Conservation (phyloP, 2,113 vertebrate species). For the Microcebus tavaratra region DNA sequence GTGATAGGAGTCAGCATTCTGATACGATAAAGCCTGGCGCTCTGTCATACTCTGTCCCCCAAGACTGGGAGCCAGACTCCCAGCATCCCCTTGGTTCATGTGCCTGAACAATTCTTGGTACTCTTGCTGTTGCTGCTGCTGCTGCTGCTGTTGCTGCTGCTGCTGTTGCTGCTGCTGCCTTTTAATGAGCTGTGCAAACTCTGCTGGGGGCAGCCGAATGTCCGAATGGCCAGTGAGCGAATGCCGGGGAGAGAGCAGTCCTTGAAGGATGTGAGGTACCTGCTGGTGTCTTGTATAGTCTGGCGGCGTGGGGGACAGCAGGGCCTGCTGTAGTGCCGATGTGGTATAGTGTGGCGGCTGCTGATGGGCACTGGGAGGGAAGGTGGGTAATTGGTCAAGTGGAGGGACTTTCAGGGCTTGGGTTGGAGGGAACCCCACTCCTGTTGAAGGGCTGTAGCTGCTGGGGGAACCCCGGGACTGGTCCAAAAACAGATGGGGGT, state of each 20-base stretch:
- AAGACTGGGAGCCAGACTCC: constrained; percentile 74
- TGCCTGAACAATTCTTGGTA: constrained; percentile 94
- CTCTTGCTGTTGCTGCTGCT: constrained; percentile 89
- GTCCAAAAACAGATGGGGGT: constrained; percentile 90
- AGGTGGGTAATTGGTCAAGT: constrained; percentile 87
- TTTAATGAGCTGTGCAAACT: constrained; percentile 95
- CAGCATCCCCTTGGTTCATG: constrained; percentile 91
- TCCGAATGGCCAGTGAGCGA: constrained; percentile 96
- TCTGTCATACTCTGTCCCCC: constrained; percentile 80
- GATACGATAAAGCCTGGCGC: constrained; percentile 85
- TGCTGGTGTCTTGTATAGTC: constrained; percentile 95
- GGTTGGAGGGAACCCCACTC: constrained; percentile 88
- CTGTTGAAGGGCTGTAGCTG: constrained; percentile 83
- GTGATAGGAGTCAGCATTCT: constrained; percentile 85
- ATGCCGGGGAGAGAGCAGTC: constrained; percentile 97
- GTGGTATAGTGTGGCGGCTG: constrained; percentile 87
- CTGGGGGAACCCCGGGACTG: constrained; percentile 80
- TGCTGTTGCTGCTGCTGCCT: constrained; percentile 88
- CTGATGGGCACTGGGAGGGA: constrained; percentile 84
- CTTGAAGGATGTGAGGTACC: constrained; percentile 96
- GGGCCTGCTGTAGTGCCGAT: constrained; percentile 96
- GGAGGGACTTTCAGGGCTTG: constrained; percentile 89
- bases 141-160: constrained; percentile 84
- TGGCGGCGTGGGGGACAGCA: constrained; percentile 95
- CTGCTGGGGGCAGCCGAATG: constrained; percentile 92